phyloP scores from a whole-genome alignment of 2,797 vertebrate genomes.

The Molothrus aeneus region DNA sequence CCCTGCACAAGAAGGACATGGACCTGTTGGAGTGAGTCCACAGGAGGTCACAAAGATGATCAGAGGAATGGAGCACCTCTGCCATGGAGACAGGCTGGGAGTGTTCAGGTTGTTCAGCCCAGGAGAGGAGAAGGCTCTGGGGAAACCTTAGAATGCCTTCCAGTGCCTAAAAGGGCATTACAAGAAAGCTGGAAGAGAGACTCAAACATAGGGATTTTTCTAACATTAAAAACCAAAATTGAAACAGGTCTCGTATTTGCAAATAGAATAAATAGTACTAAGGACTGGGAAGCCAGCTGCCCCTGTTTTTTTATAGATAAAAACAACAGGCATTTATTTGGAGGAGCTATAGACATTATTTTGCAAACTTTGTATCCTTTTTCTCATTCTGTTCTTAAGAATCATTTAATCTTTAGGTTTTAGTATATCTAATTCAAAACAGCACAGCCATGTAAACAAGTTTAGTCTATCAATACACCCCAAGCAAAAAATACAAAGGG shows the following conservation, averaged over 20 bases:
- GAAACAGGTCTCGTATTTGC: background rate
- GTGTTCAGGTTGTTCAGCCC: background rate
- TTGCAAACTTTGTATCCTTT: background rate
- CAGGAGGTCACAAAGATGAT: background rate
- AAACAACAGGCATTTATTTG: background rate
- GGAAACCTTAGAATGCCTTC: background rate
- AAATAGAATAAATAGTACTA: background rate
- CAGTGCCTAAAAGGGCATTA: background rate
- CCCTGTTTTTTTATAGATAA: background rate
- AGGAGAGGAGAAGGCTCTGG: background rate
- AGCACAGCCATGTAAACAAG: background rate
- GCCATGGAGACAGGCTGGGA: background rate
- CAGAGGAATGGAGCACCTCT: background rate
- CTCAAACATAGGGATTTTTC: background rate
- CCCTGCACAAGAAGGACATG: background rate
- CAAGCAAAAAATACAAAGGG: background rate
- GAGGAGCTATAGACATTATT: background rate
- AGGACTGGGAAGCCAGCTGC: background rate
- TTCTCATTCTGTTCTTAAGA: background rate
- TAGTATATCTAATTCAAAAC: background rate
- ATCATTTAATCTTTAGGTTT: background rate
- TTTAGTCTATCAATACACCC: background rate
- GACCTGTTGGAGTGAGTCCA: rapidly evolving
- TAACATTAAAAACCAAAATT: background rate
- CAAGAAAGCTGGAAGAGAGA: background rate